Evolutionary conservation across 2,113 vertebrate genomes (phyloP).

Genomic region (Cynoglossus semilaevis): DNA sequence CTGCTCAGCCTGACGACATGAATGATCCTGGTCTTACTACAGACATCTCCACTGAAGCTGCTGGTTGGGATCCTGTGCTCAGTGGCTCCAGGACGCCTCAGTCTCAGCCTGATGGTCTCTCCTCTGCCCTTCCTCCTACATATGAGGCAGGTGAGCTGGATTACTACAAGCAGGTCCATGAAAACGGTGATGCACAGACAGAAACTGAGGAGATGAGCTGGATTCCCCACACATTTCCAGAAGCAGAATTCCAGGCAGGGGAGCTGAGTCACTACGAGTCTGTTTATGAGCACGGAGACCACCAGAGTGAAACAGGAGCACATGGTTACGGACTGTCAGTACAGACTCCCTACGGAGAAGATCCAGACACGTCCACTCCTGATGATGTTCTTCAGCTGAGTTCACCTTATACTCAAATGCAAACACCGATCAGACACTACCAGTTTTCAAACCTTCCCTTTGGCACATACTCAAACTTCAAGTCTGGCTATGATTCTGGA

Average conservation of each 20-base stretch:
- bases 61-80: background rate
- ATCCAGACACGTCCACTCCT: fast-evolving
- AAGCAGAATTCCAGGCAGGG: slow-evolving; percentile 7
- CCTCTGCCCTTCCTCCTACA: background rate
- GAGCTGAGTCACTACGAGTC: background rate
- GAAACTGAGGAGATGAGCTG: background rate
- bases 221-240: background rate
- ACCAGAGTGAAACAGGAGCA: slow-evolving; percentile 14
- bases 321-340: background rate
- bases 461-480: background rate
- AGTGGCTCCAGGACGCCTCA: background rate
- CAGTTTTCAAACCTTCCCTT: slow-evolving; percentile 28
- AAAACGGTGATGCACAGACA: background rate
- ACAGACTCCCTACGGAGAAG: background rate
- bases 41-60: background rate
- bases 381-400: background rate
- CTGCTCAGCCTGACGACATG: background rate
- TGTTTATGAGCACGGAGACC: background rate
- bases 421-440: background rate
- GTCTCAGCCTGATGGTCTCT: background rate
- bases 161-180: background rate
- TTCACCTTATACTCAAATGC: background rate
- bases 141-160: slow-evolving; percentile 6
- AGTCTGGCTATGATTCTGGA: background rate
- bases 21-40: background rate